Percentiles rank a stretch among this genome's conserved stretches.
Evolutionary conservation across 1,140 invertebrate genomes (phyloP).

Genomic region (Bathynomus jamesi): DNA sequence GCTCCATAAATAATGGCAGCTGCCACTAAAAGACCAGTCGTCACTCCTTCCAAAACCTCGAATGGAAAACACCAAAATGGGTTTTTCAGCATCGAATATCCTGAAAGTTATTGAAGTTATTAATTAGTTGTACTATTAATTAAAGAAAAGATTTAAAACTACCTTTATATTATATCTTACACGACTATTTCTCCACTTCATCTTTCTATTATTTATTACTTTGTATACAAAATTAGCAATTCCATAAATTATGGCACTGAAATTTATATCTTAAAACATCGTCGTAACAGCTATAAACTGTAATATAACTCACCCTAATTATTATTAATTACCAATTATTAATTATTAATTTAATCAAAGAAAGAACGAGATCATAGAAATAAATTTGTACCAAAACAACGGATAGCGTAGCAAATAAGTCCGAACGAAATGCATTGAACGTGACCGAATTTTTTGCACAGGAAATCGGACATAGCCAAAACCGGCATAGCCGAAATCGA

Average conservation of each 20-base stretch:
- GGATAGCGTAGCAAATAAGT: slow-evolving; percentile 30
- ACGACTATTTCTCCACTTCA: no score
- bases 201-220: no score
- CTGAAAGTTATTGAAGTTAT: neutral
- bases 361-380: neutral
- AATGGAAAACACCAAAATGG: slow-evolving; percentile 43
- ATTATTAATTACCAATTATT: no score
- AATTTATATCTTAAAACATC: no score
- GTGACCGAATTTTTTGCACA: slow-evolving; percentile 33
- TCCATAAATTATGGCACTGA: no score
- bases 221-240: no score
- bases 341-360: neutral
- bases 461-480: slow-evolving; percentile 20
- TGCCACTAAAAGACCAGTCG: slow-evolving; percentile 45
- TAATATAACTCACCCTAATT: no score
- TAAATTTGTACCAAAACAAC: slow-evolving; percentile 22
- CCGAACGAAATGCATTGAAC: slow-evolving; percentile 32
- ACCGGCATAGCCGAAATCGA: slow-evolving; percentile 29
- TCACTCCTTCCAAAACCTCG: slow-evolving; percentile 44
- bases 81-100: slow-evolving; percentile 43
- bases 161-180: no score
- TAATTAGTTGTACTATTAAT: no score
- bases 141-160: no score
- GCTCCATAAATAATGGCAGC: slow-evolving; percentile 43
- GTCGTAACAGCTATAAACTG: no score